Base-by-base conservation (phyloP, 2,113 vertebrate species). In the Agapornis roseicollis region DNA sequence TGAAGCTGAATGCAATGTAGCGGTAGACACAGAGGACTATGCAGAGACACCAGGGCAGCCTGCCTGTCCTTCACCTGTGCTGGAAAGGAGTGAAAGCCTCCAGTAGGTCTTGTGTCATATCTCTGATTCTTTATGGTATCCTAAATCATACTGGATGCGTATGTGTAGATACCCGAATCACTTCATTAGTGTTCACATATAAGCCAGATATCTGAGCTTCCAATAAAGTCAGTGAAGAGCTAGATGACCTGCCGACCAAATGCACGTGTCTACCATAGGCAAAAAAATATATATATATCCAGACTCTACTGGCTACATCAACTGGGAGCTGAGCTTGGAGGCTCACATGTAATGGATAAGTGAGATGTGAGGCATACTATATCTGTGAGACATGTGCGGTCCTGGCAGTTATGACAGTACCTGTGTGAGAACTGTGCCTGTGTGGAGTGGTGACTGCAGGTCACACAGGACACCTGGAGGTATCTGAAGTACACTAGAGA, bases 31-130 rank as follows among this genome's bases (percentile, higher is more conserved):
- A 29, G 14, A 10, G 29, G 1, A 70, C 31, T 79, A 3, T 47
- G 74, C 65, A 66, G 55, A 55, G 25, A 9, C 1, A 0, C 46
- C 66, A 83, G 17, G 10, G 31, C 31, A 68, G 31, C n/a, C 56
- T 66, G 12, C 47, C 47, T 53, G 37, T 33, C 28, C n/a, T 63
- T 47, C 16, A 25, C 10, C 37, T 68, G 63, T 0, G 0, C 53
- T 70, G 19, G 29, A 64, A 25, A 77, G 14, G 4, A 11, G 4
- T 11, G 42, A 77, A 7, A 69, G 22, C 5, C 39, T 86, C n/a
- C 44, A 53, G 58, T 3, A 72, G 24, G 20, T 76, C 12, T 69
- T 35, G 12, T 44, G 31, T 68, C 31, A 20, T 39, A 9, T 44
- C 47, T 52, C 29, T 58, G 46, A 19, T 76, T 72, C 56, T 82